Conservation (phyloP, 2,888 invertebrate species). For the Cryptocheilus praepositus region DNA sequence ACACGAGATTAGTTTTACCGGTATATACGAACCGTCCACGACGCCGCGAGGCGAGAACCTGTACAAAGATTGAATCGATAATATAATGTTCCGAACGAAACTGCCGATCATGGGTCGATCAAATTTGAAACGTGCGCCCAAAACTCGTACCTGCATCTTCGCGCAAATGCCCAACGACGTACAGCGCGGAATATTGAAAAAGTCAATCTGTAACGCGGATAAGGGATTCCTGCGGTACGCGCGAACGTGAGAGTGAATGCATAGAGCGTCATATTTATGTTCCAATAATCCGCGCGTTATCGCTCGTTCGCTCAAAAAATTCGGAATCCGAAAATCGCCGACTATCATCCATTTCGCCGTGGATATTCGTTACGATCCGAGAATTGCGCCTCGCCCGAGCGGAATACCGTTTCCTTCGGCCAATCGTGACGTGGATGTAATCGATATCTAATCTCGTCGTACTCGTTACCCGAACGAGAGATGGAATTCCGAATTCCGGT, state of each 20-base stretch:
- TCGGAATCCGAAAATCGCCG: slow-evolving; percentile 18
- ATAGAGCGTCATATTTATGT: not conserved
- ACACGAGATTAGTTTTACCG: slow-evolving; percentile 37
- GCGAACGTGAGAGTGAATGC: too few species aligned
- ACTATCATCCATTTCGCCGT: slow-evolving; percentile 24
- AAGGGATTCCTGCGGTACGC: too few species aligned
- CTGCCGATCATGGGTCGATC: too few species aligned
- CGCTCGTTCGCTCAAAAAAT: slow-evolving; percentile 6
- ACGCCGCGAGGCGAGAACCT: too few species aligned
- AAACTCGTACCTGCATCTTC: too few species aligned
- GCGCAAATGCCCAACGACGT: too few species aligned
- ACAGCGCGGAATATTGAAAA: too few species aligned
- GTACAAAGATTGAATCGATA: too few species aligned
- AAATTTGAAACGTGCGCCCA: too few species aligned
- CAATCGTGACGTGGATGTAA: slow-evolving; percentile 43
- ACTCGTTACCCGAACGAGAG: slow-evolving; percentile 39
- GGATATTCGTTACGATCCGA: slow-evolving; percentile 22
- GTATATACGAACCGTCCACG: too few species aligned
- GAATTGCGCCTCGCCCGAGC: slow-evolving; percentile 21
- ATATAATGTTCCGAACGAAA: too few species aligned
- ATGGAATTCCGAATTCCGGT: slow-evolving; percentile 34
- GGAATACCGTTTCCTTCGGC: slow-evolving; percentile 25
- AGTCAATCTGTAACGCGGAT: too few species aligned
- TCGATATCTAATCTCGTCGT: slow-evolving; percentile 53
- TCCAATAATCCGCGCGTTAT: slow-evolving; percentile 1